Conservation (phyloP, 2,113 vertebrate species). For the Condylura cristata region DNA sequence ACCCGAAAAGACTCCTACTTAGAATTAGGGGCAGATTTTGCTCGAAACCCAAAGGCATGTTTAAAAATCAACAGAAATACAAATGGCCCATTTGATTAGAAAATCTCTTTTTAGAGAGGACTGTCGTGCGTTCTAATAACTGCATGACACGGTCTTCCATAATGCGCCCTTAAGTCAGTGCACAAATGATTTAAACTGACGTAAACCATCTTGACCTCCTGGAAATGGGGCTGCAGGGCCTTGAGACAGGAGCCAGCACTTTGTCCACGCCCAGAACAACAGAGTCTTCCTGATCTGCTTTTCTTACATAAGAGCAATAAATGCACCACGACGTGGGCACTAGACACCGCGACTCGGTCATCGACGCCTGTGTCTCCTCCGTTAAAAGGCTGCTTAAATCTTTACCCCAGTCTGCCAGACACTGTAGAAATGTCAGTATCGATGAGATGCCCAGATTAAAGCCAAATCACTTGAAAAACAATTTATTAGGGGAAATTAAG, state of each 20-base stretch:
- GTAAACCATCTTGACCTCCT: background rate
- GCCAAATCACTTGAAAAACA: background rate
- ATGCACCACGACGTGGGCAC: background rate
- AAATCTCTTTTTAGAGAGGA: background rate
- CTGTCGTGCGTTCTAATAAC: background rate
- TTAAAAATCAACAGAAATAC: conserved; percentile 5
- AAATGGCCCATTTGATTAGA: background rate
- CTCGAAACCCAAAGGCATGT: background rate
- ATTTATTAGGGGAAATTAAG: conserved; percentile 22
- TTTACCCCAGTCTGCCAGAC: background rate
- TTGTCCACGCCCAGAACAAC: background rate
- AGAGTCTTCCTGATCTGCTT: background rate
- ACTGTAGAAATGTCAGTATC: conserved; percentile 3
- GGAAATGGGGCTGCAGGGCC: too few species aligned
- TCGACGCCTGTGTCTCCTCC: background rate
- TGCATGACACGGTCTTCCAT: background rate
- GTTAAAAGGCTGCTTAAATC: background rate
- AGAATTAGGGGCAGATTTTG: background rate
- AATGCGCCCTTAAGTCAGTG: background rate
- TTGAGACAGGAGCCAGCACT: background rate
- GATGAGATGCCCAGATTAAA: background rate
- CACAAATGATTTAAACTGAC: background rate
- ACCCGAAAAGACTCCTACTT: background rate
- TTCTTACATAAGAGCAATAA: background rate
- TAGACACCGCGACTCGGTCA: background rate